Percentiles rank a stretch among this genome's conserved stretches.
These are phyloP conservation scores for Centroberyx gerrardi DNA, from an alignment of 2,797 vertebrate species.

Conservation along the genomic window DNA sequence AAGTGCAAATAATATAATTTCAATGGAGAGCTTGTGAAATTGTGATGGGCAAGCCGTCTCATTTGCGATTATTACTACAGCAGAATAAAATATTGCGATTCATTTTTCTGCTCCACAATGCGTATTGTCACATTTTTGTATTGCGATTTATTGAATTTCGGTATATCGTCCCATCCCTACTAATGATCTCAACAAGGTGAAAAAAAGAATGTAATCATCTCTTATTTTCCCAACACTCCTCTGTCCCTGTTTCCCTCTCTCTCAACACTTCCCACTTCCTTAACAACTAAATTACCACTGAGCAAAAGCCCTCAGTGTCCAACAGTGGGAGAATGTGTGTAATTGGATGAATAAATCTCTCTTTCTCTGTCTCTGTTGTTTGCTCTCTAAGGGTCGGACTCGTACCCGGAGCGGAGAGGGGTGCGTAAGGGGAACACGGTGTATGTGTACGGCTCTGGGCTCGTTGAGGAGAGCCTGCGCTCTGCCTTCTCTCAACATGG, in stretches of 20 bases:
- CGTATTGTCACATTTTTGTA: too few relatives aligned
- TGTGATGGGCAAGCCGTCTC: too few relatives aligned
- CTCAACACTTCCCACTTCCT: too few relatives aligned
- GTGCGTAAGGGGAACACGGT: constrained; percentile 94
- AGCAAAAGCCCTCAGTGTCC: background rate
- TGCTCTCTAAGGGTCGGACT: constrained; percentile 88
- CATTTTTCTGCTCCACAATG: too few relatives aligned
- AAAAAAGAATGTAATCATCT: background rate
- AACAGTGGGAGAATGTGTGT: background rate
- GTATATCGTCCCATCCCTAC: too few relatives aligned
- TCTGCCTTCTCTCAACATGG: constrained; percentile 91
- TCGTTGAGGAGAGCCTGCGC: constrained; percentile 89
- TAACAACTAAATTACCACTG: background rate
- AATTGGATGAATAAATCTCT: background rate
- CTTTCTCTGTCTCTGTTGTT: background rate
- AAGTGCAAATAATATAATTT: too few relatives aligned
- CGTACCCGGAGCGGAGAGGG: constrained; percentile 89
- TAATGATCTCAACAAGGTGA: background rate
- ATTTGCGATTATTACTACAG: too few relatives aligned
- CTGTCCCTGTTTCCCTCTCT: too few relatives aligned
- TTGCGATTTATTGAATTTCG: too few relatives aligned
- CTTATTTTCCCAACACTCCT: background rate
- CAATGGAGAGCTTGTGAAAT: too few relatives aligned
- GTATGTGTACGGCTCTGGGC: constrained; percentile 92
- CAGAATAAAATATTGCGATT: too few relatives aligned